Base-by-base conservation (phyloP, 1,140 invertebrate genomes). In the Lepidostoma basale region DNA sequence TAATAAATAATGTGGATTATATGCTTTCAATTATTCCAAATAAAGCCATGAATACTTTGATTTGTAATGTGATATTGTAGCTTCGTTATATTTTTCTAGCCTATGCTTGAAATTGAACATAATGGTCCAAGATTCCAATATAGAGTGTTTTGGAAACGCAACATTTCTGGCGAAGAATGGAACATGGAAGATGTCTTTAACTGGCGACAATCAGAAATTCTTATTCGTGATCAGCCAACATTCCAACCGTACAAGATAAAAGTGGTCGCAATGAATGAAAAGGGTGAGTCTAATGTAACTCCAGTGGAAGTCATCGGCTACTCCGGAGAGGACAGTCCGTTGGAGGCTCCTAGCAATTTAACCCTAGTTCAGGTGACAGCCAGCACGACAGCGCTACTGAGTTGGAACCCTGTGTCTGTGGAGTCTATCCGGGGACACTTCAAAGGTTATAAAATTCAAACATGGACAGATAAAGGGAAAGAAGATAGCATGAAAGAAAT, bases 51-150 rank as follows among this genome's bases (percentile, higher is more conserved):
- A n/a, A 36, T 36, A 36, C 30, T 14, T 69, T 68, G 18, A 10
- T 65, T 36, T 6, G 33, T 8, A 8, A n/a, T 36, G n/a, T n/a
- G n/a, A n/a, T n/a, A n/a, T n/a, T n/a, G n/a, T n/a, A n/a, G n/a
- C n/a, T n/a, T n/a, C n/a, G n/a, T n/a, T n/a, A n/a, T n/a, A 47
- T 71, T 76, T 68, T 76, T 79, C 16, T 77, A 92, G 90, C 88
- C 90, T 60, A 98, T 99, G 96, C 91, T 95, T 0, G 89, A 95
- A 81, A 95, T 98, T 74, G 95, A 98, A 72, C 97, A 99, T 79
- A 97, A 98, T 85, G 97, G 90, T 0, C 93, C 93, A 0, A 89
- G 89, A 47, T 98, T 99, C 80, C 89, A 91, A 74, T 99, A 99
- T 78, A 86, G 91, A 68, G 90, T 99, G 3, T 92, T 88, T 67